phyloP scores from a whole-genome alignment of 2,113 vertebrate species.

The Saiga tatarica region DNA sequence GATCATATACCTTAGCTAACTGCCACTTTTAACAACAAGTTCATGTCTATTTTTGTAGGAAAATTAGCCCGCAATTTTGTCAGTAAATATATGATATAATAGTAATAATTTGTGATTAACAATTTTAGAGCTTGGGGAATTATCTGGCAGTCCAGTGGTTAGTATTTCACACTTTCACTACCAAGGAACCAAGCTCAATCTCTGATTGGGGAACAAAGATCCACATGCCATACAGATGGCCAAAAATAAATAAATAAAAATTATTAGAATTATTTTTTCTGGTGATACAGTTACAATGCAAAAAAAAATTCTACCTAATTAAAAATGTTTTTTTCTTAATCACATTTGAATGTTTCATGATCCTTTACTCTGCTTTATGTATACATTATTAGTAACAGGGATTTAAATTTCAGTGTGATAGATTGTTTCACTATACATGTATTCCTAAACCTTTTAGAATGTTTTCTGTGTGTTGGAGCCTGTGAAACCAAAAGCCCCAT shows the following conservation, averaged over 20 bases:
- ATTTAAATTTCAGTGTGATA: background rate
- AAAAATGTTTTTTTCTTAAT: background rate
- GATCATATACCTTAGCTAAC: background rate
- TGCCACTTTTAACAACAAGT: background rate
- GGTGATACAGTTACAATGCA: background rate
- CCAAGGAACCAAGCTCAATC: background rate
- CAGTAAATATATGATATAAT: background rate
- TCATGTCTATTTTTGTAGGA: background rate
- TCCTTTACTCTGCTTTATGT: background rate
- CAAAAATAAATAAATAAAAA: background rate
- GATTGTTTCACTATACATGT: background rate
- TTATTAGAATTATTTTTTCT: background rate
- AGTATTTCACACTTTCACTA: background rate
- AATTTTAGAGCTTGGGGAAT: background rate
- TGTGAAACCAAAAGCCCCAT: background rate
- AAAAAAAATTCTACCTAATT: background rate
- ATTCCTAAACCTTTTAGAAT: background rate
- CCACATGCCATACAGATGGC: background rate
- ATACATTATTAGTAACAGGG: background rate
- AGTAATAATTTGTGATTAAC: background rate
- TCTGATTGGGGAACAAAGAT: background rate
- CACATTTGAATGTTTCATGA: background rate
- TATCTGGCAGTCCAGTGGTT: background rate
- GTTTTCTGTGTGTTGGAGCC: background rate
- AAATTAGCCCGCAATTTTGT: background rate